Base-by-base conservation (phyloP, 2,888 invertebrate species). In the Drosophila mimica region DNA sequence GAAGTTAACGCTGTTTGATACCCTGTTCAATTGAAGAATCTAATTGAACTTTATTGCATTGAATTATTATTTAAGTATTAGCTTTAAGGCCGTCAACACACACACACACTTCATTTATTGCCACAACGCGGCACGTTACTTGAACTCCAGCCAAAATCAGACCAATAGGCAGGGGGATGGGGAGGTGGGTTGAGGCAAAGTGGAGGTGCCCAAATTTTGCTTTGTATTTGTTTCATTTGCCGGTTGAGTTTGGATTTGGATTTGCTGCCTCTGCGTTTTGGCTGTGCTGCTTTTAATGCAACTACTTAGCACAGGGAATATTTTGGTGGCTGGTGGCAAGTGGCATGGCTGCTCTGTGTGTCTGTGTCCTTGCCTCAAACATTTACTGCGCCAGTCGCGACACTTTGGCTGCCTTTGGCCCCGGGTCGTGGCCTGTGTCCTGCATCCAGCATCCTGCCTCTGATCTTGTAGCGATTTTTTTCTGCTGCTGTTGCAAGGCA, bases 361-460 rank as follows among this genome's bases (percentile, higher is more conserved):
- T 58, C 60, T 66, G 79, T 83, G 88, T 88, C 89, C 87, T 89
- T 89, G 87, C 81, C 80, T 80, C 69, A 70, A 83, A 70, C 86
- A 73, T 74, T 82, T 75, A 61, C 74, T 72, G 67, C 75, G 81
- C 48, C 60, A 69, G 82, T 75, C 83, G 82, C 83, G 82, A 83
- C 82, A 83, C 73, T 76, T 82, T 88, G 87, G 87, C 89, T 81
- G 71, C 66, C 59, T 57, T 43, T 40, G 43, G 62, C 36, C 61
- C 48, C 30, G n/a, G 31, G 28, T 28, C 54, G 48, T 67, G 63
- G 58, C 56, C 60, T 51, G 36, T 33, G 51, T 61, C 63, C 61
- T 46, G 46, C 46, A 46, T 46, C 15, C 25, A 46, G 49, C 51
- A 30, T 71, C 60, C 63, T 66, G 57, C 49, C 36, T 40, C 52